Evolutionary conservation across 2,797 vertebrate species (phyloP), one percentile per base, ranked within the genome.

Genomic region (Alfaro cultratus): DNA sequence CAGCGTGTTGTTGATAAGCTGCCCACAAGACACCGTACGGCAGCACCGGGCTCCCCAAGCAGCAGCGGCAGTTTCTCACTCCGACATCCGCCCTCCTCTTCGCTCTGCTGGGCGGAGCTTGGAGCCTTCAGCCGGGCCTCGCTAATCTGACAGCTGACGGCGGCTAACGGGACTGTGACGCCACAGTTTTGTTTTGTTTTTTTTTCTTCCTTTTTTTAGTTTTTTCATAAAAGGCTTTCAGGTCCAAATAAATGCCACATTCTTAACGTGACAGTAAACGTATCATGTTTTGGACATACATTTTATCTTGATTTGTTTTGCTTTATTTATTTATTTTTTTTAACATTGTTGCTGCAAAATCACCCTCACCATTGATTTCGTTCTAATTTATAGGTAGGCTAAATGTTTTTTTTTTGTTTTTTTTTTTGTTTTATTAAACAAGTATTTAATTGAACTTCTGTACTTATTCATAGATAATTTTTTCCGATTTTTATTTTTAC

Each of bases 91-190:
- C 85, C 86, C 85, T 87, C 86, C 85, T 70, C 79, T 43, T 76
- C 82, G 8, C 72, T 53, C 71, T 46, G 89, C 71, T 49, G 89
- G 93, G 92, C 87, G 93, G 94, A 88, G 92, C 91, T 8, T 71
- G 2, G 1, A n/a, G 46, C 76, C 81, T 88, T 89, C 91, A 89
- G 49, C 85, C 87, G 67, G 83, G 80, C 74, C 80, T 0, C 0
- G 76, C 43, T 76, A 1, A 57, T 23, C 55, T 29, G 5, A 10
- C 39, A 45, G 41, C 16, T 39, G 23, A 7, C 10, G 0, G 1
- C 26, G 1, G 0, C n/a, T 74, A 23, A 1, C 11, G 68, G 13
- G 26, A 10, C 3, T 29, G 51, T 55, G 51, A 55, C 23, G n/a
- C 12, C 55, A 29, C 12, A 6, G 57, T 13, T 29, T 57, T 10